Base-by-base conservation (phyloP, 2,888 invertebrate genomes). In the Napeogenes sylphis region DNA sequence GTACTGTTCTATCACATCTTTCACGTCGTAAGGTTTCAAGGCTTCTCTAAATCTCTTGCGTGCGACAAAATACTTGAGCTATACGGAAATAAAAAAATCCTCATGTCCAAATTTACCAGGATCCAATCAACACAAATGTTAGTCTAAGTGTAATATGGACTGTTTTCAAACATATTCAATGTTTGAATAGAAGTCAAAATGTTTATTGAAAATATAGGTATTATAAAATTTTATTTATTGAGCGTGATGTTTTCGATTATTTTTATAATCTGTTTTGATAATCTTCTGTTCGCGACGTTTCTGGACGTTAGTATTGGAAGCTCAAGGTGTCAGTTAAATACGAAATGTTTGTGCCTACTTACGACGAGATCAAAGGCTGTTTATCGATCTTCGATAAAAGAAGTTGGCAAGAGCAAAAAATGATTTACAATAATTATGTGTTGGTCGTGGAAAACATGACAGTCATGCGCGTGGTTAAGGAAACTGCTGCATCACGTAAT, bases 1-100 rank as follows among this genome's bases (percentile, higher is more conserved):
- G 91, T 96, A 97, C 90, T 97, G 97, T 89, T 97, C 97, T 87
- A 97, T 97, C 85, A 97, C 97, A 91, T 97, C 97, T 92, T 97
- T 97, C 82, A 97, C 97, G 92, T 97, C 97, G 91, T 97, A 97
- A 72, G 97, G 97, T 91, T 96, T 95, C 87, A 97, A 92, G 79
- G 96, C 96, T 92, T 97, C 96, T 91, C 95, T 95, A 93, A 97
- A 97, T 92, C 96, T 96, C 91, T 94, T 93, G 88, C 96, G 93
- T 83, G 97, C 95, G 85, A 97, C 95, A 92, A 96, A 95, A 92
- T 96, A 96, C 92, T 95, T 95, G 87, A 97, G 93, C 94, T 93
- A 92, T 85, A 91, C 89, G 86, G 81, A 87, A 89, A 90, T 83
- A 89, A 90, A 85, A 88, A 78, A 68, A 58, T 67, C 70, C 68